A percentile compares a stretch with the other conserved stretches of the same genome.
Evolutionary conservation across 2,888 invertebrate genomes (phyloP).

Genomic region (Abscondita cerata): DNA sequence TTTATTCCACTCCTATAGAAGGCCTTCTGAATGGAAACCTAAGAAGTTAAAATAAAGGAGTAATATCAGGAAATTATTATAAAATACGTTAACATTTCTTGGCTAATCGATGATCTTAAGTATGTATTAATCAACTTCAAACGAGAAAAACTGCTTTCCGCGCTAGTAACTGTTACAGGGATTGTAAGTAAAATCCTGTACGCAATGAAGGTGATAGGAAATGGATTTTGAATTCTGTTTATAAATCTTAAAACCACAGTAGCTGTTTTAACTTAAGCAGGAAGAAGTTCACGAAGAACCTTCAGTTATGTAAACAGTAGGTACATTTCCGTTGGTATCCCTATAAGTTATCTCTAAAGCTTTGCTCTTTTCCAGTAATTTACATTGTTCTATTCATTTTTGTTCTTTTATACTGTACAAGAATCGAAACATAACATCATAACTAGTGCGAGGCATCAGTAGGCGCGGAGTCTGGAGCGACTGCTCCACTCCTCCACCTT

Average conservation of each 20-base stretch:
- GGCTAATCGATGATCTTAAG: no score
- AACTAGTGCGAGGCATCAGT: no score
- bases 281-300: no score
- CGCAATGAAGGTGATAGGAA: background rate
- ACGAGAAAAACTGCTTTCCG: no score
- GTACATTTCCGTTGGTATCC: background rate
- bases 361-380: background rate
- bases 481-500: no score
- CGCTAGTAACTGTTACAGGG: constrained; percentile 2
- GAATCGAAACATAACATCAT: background rate
- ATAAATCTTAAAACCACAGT: constrained; percentile 4
- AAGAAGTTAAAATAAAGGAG: no score
- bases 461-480: no score
- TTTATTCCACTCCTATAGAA: no score
- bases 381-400: background rate
- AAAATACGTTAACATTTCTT: background rate
- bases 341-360: background rate
- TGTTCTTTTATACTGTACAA: background rate
- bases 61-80: background rate
- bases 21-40: no score
- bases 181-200: constrained; percentile 5
- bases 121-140: no score
- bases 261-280: constrained; percentile 6
- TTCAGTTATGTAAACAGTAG: background rate
- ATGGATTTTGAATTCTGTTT: constrained; percentile 9